Evolutionary conservation across 2,113 vertebrate species (phyloP), one percentile per base, ranked within the genome.

Genomic region (Gnathonemus longibarbis): DNA sequence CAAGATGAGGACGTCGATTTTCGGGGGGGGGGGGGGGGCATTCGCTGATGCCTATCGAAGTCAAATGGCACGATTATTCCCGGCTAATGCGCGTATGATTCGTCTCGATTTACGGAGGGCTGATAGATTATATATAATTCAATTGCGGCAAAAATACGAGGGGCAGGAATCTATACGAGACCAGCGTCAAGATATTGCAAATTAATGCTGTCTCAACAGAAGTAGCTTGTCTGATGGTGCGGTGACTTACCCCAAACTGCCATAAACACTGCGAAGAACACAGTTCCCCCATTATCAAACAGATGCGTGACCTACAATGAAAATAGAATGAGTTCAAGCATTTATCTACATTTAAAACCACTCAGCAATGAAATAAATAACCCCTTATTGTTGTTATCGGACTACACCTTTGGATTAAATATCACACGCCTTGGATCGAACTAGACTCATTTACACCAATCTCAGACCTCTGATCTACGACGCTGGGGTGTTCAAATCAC

Each of bases 211-310:
- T 46, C 39, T 24, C 56, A 42, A 53, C 17, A 88, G 17, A 35
- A 11, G 6, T 0, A 45, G 17, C 56, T 27, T 62, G 35, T 24
- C 19, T 58, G 53, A 9, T n/a, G 17, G 10, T 45, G 13, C 24
- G 10, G 39, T 21, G 31, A 96, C 98, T 98, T 95, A 99, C 98
- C 98, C 98, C 98, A 99, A 35, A 99, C 98, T 2, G 98, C 98
- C 98, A 99, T 99, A 95, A 99, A 99, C 85, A 99, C 98, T 88
- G 98, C 98, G 92, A 99, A 99, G 94, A 99, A 99, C 90, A 99
- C 98, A 2, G 98, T 99, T 0, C 97, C 98, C 92, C 97, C 97
- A 1, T 99, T 99, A 94, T 99, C 98, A 94, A 99, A 99, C 88
- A 99, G 96, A 93, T 99, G 97, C 0, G 98, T 98, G 88, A 98